Evolutionary conservation across 2,113 vertebrate genomes (phyloP), one percentile per base, ranked within the genome.

Genomic region (Rhombomys opimus): DNA sequence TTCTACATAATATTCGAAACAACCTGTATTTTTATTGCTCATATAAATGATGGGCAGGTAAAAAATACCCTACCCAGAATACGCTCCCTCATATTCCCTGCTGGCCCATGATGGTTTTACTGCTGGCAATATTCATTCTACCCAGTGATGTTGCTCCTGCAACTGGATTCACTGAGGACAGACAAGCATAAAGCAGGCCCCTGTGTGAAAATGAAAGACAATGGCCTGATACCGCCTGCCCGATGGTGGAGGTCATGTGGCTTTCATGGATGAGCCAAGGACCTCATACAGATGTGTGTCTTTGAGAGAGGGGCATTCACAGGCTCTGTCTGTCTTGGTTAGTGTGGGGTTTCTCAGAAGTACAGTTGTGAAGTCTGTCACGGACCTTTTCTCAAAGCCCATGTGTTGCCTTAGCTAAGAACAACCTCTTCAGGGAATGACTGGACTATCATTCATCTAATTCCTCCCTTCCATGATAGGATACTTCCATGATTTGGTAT

Each of bases 61-160:
- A 90, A 68, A 68, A 59, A 23, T 20, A 59, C 0, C 12, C 17
- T 63, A 1, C 13, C n/a, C 9, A 18, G 12, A 67, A 35, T 2
- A 20, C 4, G 1, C 54, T n/a, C 27, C 38, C 67, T 70, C 70
- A 73, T 27, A 67, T 25, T 89, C 20, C 57, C 75, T 41, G 7
- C 5, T 76, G 14, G 35, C 7, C n/a, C 6, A 5, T 41, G 7
- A 32, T 3, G 27, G 52, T 17, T 50, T 75, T n/a, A 1, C 13
- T 54, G 0, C 7, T 41, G 87, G 20, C 1, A 5, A 2, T 4
- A 4, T 46, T 70, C 50, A 2, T 35, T 76, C 25, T 52, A 1
- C 35, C 9, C 1, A 17, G 63, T 18, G 15, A 10, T 6, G 46
- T 9, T 20, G 11, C 35, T 72, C 22, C 52, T n/a, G 4, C 3